Conservation (phyloP, 2,797 vertebrate genomes). For the Sarcoramphus papa region DNA sequence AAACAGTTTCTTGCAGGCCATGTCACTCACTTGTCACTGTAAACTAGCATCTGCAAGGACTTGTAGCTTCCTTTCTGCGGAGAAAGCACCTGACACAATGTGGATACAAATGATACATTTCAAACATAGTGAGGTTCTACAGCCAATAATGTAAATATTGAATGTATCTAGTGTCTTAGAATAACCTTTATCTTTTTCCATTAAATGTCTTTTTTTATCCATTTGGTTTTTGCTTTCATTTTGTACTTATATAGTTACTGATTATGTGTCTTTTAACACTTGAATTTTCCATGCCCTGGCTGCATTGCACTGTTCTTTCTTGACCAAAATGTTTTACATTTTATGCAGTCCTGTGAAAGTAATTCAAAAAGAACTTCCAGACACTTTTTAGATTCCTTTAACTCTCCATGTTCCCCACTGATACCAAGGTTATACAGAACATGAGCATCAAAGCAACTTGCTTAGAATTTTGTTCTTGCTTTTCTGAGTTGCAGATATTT, state of each 20-base stretch:
- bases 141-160: not conserved
- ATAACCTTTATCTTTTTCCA: not conserved
- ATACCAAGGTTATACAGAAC: not conserved
- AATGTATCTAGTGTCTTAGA: not conserved
- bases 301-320: not conserved
- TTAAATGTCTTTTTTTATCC: not conserved
- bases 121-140: not conserved
- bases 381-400: not conserved
- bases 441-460: not conserved
- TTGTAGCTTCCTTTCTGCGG: not conserved
- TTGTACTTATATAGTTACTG: not conserved
- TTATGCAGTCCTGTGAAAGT: not conserved
- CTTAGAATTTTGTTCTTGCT: not conserved
- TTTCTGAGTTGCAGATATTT: not conserved
- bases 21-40: not conserved
- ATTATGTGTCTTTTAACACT: not conserved
- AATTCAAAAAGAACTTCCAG: not conserved
- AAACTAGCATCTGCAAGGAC: not conserved
- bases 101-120: not conserved
- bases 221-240: not conserved
- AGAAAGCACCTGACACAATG: not conserved
- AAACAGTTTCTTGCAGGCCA: not conserved
- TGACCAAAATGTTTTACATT: not conserved
- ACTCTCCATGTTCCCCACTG: not conserved
- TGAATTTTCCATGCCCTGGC: not conserved